Percentiles rank a stretch among this genome's conserved stretches.
phyloP scores from a whole-genome alignment of 92 coral and sea anemone species.

The Porites evermanni region DNA sequence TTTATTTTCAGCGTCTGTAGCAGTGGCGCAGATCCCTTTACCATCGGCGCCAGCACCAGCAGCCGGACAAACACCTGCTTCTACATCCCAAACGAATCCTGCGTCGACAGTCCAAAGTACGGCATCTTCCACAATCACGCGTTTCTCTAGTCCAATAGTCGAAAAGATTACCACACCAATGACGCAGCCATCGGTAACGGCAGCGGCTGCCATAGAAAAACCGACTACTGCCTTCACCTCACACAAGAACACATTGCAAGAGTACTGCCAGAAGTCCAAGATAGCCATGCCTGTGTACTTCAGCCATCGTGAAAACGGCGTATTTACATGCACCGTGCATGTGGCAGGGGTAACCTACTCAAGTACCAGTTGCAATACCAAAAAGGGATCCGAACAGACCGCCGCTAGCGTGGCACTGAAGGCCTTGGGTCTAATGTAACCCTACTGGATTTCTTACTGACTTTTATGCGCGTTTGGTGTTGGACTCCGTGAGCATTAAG shows the following conservation, averaged over 20 bases:
- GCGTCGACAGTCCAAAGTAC: neutral
- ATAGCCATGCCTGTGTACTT: slow-evolving; percentile 76
- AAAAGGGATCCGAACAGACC: slow-evolving; percentile 95
- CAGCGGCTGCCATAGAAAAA: neutral
- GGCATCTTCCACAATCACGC: neutral
- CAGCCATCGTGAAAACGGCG: slow-evolving; percentile 65
- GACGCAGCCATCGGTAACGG: neutral
- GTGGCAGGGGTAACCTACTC: slow-evolving; percentile 73
- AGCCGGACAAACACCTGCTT: neutral
- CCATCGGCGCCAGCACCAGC: neutral
- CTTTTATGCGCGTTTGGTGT: neutral
- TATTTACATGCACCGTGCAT: slow-evolving; percentile 69
- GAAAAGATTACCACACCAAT: slow-evolving; percentile 12
- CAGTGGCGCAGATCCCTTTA: neutral
- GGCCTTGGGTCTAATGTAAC: slow-evolving; percentile 70
- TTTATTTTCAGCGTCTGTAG: neutral
- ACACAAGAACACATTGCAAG: slow-evolving; percentile 92
- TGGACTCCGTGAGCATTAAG: neutral
- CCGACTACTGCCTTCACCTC: slow-evolving; percentile 52
- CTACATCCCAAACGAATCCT: neutral
- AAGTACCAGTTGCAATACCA: slow-evolving; percentile 86
- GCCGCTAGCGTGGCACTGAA: slow-evolving; percentile 91
- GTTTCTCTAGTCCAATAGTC: slow-evolving; percentile 9
- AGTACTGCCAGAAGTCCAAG: slow-evolving; percentile 86
- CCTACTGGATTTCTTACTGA: neutral